Evolutionary conservation across 1,140 invertebrate species (phyloP), one percentile per base, ranked within the genome.

Genomic region (Rhyzopertha dominica): DNA sequence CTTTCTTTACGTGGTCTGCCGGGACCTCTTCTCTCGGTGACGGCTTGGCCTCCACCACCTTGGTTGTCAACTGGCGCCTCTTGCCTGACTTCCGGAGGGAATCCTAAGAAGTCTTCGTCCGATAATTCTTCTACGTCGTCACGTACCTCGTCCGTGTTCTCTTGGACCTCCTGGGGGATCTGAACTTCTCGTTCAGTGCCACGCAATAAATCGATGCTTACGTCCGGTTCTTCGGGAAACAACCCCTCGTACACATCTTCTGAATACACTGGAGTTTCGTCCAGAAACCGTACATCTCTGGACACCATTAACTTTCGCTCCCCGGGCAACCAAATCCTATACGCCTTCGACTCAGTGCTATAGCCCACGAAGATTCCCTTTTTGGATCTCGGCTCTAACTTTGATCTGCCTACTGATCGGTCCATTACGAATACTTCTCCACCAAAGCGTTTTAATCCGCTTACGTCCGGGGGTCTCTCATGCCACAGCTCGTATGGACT

Each of bases 1-100:
- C 16, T 32, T 7, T 5, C 16, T 32, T 5, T 7, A 7, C 14
- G 5, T 32, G 43, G 43, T 42, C 32, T 41, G 18, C 36, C 41
- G 10, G 19, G 34, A 9, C 26, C 41, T 47, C 44, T 19, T 34
- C 14, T 12, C 10, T 29, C 13, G 25, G 20, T 3, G 10, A 22
- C 25, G 10, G 17, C 26, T 20, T 17, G 34, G 25, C 32, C 2
- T 32, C 30, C 13, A n/a, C 5, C 5, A 9, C 13, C 13, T 32
- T 14, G 5, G 9, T 13, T 5, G 7, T 9, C 9, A 32, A 14
- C 16, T 32, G n/a, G n/a, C n/a, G n/a, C n/a, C n/a, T n/a, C n/a
- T n/a, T n/a, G n/a, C n/a, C n/a, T n/a, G n/a, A n/a, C n/a, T n/a
- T 32, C 30, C 5, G 5, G 30, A 26, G 7, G 7, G 7, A 8